Conservation (phyloP, 2,888 invertebrate genomes). For the Stomorhina lunata region DNA sequence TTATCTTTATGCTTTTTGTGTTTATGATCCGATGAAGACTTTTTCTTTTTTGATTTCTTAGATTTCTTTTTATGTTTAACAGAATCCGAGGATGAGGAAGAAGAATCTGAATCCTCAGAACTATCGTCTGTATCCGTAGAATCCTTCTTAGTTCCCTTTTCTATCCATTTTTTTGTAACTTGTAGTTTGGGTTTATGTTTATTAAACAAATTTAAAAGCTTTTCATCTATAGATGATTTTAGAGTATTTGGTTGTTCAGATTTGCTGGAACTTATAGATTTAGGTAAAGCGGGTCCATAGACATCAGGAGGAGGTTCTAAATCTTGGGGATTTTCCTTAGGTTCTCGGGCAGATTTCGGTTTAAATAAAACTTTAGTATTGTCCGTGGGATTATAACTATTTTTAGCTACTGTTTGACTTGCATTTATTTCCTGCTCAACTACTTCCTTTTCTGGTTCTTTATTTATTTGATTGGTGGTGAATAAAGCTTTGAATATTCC, state of each 20-base stretch:
- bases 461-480: constrained; percentile 21
- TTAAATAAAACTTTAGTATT: constrained; percentile 38
- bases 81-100: neutral
- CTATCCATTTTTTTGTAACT: constrained; percentile 54
- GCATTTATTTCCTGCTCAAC: neutral
- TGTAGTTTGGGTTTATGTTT: constrained; percentile 51
- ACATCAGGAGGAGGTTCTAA: neutral
- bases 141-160: constrained; percentile 14
- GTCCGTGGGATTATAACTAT: neutral
- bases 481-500: constrained; percentile 83
- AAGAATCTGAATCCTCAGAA: constrained; percentile 13
- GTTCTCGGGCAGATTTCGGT: constrained; percentile 44
- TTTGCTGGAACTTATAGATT: neutral
- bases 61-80: constrained; percentile 55
- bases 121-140: constrained; percentile 10
- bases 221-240: constrained; percentile 40
- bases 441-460: neutral
- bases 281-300: constrained; percentile 54
- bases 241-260: neutral
- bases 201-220: constrained; percentile 40
- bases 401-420: neutral
- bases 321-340: neutral
- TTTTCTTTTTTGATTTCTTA: constrained; percentile 61
- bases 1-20: constrained; percentile 55
- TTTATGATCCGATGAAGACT: constrained; percentile 41